Base-by-base conservation (phyloP, 2,797 vertebrate genomes). In the Anguilla marmorata region DNA sequence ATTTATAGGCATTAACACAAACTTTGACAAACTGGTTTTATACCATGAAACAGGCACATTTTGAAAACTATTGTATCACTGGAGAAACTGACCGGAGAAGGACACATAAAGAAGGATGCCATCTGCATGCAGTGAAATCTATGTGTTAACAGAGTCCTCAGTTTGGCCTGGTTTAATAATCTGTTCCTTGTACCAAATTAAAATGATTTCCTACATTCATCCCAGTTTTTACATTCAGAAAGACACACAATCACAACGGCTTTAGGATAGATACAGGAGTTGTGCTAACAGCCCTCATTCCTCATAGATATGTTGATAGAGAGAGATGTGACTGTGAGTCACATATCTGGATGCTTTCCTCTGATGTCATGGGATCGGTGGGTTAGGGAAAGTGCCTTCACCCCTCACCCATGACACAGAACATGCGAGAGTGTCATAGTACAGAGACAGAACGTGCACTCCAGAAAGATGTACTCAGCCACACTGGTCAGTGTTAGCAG, bases 371-470 rank as follows among this genome's bases (percentile, higher is more conserved):
- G 72, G 72, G 12, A 37, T 76, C 27, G 0, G 12, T 76, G 30
- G 9, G 72, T 14, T 90, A 85, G 86, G 91, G 87, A 90, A 90
- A 91, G 91, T 92, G 92, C 90, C 87, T 90, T 88, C 52, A 90
- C 90, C 92, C 85, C 89, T 93, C 91, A 92, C 90, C 86, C 87
- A 79, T 83, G 90, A 87, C 66, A 69, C 50, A 60, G 85, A 93
- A 94, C 94, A 95, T 95, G 94, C 95, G 94, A 94, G 88, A 86
- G 24, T 63, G 58, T 63, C 16, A 5, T 63, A 24, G 58, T 63
- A 63, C 58, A n/a, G 66, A 88, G 66, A 91, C 86, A 83, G 91
- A 89, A 88, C 85, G 24, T 63, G 50, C 50, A 52, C 7, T 63
- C 16, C 16, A 19, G 21, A 63, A 63, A 63, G 58, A 1, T 24